Evolutionary conservation across 2,888 invertebrate species (phyloP).

Genomic region (Cerastoderma edule): DNA sequence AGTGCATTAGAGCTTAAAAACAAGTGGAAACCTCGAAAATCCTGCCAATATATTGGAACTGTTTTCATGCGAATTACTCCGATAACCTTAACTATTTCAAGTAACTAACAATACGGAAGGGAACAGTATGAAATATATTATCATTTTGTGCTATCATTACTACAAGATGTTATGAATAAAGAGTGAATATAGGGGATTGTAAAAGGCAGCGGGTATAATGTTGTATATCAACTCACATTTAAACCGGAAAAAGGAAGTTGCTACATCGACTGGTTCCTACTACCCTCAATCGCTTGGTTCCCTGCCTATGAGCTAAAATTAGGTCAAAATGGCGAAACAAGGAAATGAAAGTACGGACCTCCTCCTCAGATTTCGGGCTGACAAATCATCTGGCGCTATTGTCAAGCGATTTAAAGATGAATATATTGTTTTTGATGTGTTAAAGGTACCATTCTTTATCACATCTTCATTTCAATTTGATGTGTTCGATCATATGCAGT

Average conservation of each 20-base stretch:
- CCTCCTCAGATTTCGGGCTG: conserved; percentile 35
- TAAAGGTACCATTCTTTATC: conserved; percentile 34
- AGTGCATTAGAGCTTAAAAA: no score
- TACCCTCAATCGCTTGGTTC: no score
- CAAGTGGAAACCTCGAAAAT: no score
- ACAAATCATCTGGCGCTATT: conserved; percentile 47
- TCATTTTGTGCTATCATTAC: no score
- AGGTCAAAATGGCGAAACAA: conserved; percentile 51
- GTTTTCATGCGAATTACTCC: not conserved
- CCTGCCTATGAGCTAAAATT: no score
- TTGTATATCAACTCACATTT: conserved; percentile 13
- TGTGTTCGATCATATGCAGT: not conserved
- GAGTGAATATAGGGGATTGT: no score
- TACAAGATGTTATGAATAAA: no score
- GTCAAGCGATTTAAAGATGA: conserved; percentile 56
- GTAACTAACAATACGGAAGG: not conserved
- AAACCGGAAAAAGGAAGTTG: conserved; percentile 24
- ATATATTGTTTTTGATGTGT: conserved; percentile 53
- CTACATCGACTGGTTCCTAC: not conserved
- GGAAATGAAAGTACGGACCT: conserved; percentile 52
- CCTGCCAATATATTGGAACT: not conserved
- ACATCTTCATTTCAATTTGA: not conserved
- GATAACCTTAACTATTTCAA: not conserved
- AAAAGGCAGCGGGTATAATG: no score
- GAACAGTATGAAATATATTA: not conserved